Percentiles rank a stretch among this genome's conserved stretches.
These are phyloP conservation scores for Pachliopta kotzebuea DNA, from an alignment of 2,888 invertebrate genomes.

Conservation along the genomic window DNA sequence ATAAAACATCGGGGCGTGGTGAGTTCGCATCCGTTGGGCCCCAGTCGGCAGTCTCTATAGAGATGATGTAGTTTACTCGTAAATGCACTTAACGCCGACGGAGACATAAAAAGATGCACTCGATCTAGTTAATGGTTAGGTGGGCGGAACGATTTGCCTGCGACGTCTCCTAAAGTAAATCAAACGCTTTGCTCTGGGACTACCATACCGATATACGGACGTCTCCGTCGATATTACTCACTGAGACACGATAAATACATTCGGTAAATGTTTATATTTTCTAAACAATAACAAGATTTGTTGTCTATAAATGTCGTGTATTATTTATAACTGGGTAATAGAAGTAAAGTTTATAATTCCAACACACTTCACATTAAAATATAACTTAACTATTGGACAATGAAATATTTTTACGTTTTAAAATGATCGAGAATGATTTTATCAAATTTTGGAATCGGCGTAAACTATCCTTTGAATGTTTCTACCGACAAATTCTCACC, in stretches of 20 bases:
- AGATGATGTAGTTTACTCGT: slow-evolving; percentile 65
- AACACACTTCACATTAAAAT: too few species aligned
- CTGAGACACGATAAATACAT: not conserved
- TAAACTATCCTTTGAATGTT: slow-evolving; percentile 44
- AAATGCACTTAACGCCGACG: slow-evolving; percentile 71
- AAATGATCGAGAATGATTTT: too few species aligned
- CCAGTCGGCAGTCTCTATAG: slow-evolving; percentile 40
- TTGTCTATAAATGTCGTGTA: slow-evolving; percentile 23
- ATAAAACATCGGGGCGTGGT: slow-evolving; percentile 56
- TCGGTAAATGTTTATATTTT: slow-evolving; percentile 15
- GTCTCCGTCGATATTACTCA: slow-evolving; percentile 32
- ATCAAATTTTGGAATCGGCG: slow-evolving; percentile 25
- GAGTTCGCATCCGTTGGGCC: slow-evolving; percentile 49
- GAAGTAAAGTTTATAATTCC: too few species aligned
- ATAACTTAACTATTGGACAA: too few species aligned
- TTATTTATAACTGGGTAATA: slow-evolving; percentile 8
- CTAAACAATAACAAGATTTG: slow-evolving; percentile 22
- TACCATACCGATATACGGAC: slow-evolving; percentile 28
- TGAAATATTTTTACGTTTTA: too few species aligned
- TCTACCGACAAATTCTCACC: slow-evolving; percentile 61
- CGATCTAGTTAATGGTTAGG: slow-evolving; percentile 66
- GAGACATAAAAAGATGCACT: slow-evolving; percentile 71
- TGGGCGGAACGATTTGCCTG: slow-evolving; percentile 53
- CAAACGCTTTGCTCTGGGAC: slow-evolving; percentile 39
- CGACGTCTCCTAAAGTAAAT: slow-evolving; percentile 45